Percentiles rank a stretch among this genome's conserved stretches.
phyloP scores from a whole-genome alignment of 1,140 invertebrate species.

The Drepana arcuata region DNA sequence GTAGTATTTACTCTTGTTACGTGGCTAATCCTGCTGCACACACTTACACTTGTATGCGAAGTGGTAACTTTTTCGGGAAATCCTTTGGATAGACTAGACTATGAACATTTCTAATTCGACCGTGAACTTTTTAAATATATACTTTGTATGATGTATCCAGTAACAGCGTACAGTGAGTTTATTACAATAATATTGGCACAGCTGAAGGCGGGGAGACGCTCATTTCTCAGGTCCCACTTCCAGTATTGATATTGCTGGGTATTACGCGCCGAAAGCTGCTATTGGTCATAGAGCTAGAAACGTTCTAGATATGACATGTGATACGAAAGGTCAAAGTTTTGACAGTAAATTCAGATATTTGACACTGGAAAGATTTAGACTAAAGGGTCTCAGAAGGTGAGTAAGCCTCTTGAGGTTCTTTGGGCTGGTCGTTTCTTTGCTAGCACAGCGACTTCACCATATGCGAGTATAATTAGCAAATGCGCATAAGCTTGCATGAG shows the following conservation, averaged over 20 bases:
- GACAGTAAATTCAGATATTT: too few relatives aligned
- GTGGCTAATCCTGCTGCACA: too few relatives aligned
- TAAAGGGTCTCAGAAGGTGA: neutral
- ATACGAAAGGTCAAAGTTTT: neutral
- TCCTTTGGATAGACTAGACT: too few relatives aligned
- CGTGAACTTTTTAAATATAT: too few relatives aligned
- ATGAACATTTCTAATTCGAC: too few relatives aligned
- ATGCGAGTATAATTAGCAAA: neutral
- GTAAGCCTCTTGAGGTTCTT: neutral
- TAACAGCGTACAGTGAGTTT: too few relatives aligned
- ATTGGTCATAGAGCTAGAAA: constrained; percentile 17
- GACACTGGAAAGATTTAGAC: neutral
- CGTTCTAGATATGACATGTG: constrained; percentile 6
- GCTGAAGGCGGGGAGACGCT: constrained; percentile 21
- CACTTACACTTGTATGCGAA: too few relatives aligned
- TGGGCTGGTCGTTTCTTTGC: neutral
- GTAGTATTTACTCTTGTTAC: too few relatives aligned
- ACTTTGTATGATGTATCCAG: too few relatives aligned
- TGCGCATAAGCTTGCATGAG: too few relatives aligned
- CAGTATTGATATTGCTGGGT: constrained; percentile 66
- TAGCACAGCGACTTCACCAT: neutral
- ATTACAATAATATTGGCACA: constrained; percentile 24
- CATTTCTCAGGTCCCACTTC: constrained; percentile 61
- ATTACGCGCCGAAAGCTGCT: constrained; percentile 61
- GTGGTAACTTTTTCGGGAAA: too few relatives aligned